Conservation (phyloP, 2,797 vertebrate genomes). For the Siniperca scherzeri region DNA sequence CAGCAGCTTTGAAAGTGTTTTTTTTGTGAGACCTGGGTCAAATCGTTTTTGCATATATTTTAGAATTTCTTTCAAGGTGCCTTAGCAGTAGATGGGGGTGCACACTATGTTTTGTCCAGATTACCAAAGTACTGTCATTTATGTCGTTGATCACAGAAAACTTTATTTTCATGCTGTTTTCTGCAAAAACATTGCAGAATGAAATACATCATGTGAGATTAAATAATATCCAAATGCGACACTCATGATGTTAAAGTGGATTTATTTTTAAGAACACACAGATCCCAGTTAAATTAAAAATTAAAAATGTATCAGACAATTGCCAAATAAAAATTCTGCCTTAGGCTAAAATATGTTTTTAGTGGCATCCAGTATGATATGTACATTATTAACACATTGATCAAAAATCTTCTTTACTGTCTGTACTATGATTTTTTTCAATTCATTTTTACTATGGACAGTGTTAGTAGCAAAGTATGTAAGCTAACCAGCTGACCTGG, state of each 20-base stretch:
- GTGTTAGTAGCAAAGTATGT: background rate
- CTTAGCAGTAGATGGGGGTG: background rate
- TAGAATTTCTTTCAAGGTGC: background rate
- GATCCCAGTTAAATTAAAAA: background rate
- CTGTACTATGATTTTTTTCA: background rate
- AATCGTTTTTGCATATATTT: background rate
- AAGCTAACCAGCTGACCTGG: too few relatives aligned
- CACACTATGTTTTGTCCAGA: background rate
- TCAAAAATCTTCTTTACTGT: background rate
- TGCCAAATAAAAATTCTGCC: background rate
- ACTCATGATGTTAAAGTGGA: background rate
- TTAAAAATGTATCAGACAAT: background rate
- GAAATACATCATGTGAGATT: background rate
- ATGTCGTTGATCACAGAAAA: background rate
- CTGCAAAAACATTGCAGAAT: background rate
- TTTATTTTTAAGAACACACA: background rate
- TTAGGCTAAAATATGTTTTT: background rate
- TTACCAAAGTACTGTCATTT: background rate
- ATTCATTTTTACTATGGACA: background rate
- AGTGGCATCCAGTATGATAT: background rate
- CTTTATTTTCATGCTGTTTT: background rate
- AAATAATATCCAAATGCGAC: background rate
- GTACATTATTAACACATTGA: background rate
- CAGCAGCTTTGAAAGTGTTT: background rate
- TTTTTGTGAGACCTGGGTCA: background rate